Evolutionary conservation across 2,888 invertebrate species (phyloP), one percentile per base, ranked within the genome.

Genomic region (Acleris literana): DNA sequence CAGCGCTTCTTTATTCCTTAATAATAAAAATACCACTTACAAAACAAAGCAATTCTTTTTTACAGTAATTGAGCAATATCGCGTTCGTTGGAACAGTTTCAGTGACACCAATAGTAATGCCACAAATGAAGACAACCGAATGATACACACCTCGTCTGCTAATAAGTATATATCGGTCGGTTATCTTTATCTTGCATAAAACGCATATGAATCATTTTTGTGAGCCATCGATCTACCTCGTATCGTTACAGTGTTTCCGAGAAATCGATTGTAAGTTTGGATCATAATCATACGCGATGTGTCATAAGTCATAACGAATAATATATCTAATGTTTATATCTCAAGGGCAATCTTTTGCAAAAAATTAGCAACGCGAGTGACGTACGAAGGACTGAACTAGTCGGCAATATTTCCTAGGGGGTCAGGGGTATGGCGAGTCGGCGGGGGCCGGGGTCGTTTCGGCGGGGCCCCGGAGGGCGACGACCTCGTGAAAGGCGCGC

Each of bases 401-500:
- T 81, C 78, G 76, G 77, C 81, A 73, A 78, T 80, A 83, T 80
- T 79, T 74, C 71, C 66, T 74, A 72, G 75, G 74, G 78, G 81
- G 81, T 80, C 75, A 81, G 84, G 81, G 82, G 81, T 78, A 76
- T 72, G 72, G 75, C 66, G 76, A 68, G 69, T 72, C 74, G 67
- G 75, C 75, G 81, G 81, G 80, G 82, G 77, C 74, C 74, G 80
- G 79, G 81, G 80, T 56, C 68, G 68, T 85, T 86, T 86, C 82
- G 83, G 86, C 79, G 86, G 87, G 87, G 85, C 85, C 81, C 86
- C 80, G 79, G 82, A 87, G 90, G 89, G 81, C 90, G 86, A 89
- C 90, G 91, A 90, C 89, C 90, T 85, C 90, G 90, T 85, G 89
- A 86, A 86, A 87, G 90, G 88, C 88, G 90, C 84, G 83, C 86